These are phyloP conservation scores for Myioborus melanocephalus DNA, from an alignment of 2,797 vertebrate species.

Conservation along the genomic window DNA sequence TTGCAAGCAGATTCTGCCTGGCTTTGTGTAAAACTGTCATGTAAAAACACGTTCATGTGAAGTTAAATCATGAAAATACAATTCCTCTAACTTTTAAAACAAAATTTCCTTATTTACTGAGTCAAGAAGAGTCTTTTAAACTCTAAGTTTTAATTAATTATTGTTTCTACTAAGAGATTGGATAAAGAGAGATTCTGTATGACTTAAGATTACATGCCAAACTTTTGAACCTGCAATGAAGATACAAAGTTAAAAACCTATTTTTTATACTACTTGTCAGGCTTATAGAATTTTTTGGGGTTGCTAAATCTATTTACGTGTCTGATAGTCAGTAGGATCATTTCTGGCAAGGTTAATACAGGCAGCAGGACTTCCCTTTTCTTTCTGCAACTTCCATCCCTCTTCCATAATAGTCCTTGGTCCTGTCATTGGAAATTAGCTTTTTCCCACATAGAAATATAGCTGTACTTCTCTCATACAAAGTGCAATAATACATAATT, in stretches of 20 bases:
- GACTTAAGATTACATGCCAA: background rate
- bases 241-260: background rate
- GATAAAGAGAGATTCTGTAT: background rate
- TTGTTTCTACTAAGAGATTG: background rate
- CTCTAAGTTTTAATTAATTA: background rate
- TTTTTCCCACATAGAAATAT: background rate
- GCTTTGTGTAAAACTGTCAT: rapidly evolving
- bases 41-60: background rate
- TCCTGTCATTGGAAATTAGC: background rate
- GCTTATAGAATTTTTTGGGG: background rate
- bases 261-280: background rate
- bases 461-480: background rate
- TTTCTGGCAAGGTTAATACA: background rate
- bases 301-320: background rate
- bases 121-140: background rate
- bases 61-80: background rate
- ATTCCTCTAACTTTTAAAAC: background rate
- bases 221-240: background rate
- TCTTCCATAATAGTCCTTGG: background rate
- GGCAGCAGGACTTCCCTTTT: background rate
- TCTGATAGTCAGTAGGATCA: background rate
- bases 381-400: background rate
- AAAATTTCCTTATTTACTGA: background rate
- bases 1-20: background rate
- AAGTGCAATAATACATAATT: rapidly evolving